These are phyloP conservation scores for Scarus forsteni DNA, from an alignment of 2,797 vertebrate genomes.

Conservation along the genomic window DNA sequence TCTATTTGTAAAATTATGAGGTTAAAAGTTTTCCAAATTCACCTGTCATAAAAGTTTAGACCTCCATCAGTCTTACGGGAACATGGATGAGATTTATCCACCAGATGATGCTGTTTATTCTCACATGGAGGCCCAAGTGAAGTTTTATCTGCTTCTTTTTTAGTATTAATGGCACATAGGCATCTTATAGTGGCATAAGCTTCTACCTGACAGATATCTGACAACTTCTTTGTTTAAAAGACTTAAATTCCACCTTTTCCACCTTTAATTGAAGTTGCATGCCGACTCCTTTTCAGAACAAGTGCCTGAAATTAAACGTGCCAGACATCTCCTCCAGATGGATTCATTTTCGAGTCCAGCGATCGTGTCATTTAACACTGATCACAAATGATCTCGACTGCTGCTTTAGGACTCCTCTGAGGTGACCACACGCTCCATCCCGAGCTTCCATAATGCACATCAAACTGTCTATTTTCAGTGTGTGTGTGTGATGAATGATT, in stretches of 20 bases:
- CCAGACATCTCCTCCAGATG: constrained; percentile 1
- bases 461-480: constrained; percentile 14
- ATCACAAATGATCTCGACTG: not conserved
- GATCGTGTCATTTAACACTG: not conserved
- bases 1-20: too few species aligned
- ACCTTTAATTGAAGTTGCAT: constrained; percentile 5
- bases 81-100: too few species aligned
- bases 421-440: constrained; percentile 24
- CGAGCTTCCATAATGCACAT: constrained; percentile 8
- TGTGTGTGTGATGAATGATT: constrained; percentile 71
- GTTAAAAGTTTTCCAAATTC: too few species aligned
- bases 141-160: too few species aligned
- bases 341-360: constrained; percentile 1
- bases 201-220: too few species aligned
- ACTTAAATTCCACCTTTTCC: not conserved
- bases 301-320: not conserved
- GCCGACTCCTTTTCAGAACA: not conserved
- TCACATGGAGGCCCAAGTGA: too few species aligned
- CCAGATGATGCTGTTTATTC: too few species aligned
- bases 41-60: too few species aligned
- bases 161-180: too few species aligned
- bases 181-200: too few species aligned
- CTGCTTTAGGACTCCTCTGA: constrained; percentile 19
- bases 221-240: too few species aligned
- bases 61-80: too few species aligned